Evolutionary conservation across 2,888 invertebrate species (phyloP).

Genomic region (Ligdia adustata): DNA sequence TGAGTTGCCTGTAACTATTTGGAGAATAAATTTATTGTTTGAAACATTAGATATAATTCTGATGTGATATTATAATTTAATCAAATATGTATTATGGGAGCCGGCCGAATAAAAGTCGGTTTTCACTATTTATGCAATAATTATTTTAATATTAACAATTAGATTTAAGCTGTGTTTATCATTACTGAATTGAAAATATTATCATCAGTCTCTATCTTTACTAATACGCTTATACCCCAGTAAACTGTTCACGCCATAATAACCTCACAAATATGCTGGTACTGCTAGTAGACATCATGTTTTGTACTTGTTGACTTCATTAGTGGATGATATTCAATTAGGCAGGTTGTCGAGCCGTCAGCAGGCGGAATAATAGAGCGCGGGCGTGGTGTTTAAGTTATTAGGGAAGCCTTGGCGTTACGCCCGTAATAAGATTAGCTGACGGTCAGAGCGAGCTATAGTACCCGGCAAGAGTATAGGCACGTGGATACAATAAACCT

Average conservation of each 20-base stretch:
- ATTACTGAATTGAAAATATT: too few relatives aligned
- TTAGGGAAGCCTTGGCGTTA: slow-evolving; percentile 73
- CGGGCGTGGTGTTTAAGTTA: slow-evolving; percentile 62
- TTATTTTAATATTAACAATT: too few relatives aligned
- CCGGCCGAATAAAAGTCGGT: too few relatives aligned
- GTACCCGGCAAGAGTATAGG: slow-evolving; percentile 17
- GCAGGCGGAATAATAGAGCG: slow-evolving; percentile 56
- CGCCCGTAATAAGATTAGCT: slow-evolving; percentile 72
- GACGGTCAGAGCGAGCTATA: slow-evolving; percentile 37
- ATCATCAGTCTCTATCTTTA: too few relatives aligned
- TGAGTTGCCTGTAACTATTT: too few relatives aligned
- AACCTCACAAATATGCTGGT: slow-evolving; percentile 7
- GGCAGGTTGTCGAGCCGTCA: slow-evolving; percentile 45
- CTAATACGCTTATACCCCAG: too few relatives aligned
- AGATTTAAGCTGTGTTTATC: too few relatives aligned
- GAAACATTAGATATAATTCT: too few relatives aligned
- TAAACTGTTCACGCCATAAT: slow-evolving; percentile 5
- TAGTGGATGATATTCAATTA: slow-evolving; percentile 57
- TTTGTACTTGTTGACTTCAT: slow-evolving; percentile 31
- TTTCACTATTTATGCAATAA: too few relatives aligned
- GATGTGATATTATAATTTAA: too few relatives aligned
- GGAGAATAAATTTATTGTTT: too few relatives aligned
- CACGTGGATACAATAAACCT: slow-evolving; percentile 21
- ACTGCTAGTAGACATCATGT: neutral
- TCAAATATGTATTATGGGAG: too few relatives aligned